These are phyloP conservation scores for Micronycteris hirsuta DNA, from an alignment of 2,113 vertebrate species.

Conservation along the genomic window DNA sequence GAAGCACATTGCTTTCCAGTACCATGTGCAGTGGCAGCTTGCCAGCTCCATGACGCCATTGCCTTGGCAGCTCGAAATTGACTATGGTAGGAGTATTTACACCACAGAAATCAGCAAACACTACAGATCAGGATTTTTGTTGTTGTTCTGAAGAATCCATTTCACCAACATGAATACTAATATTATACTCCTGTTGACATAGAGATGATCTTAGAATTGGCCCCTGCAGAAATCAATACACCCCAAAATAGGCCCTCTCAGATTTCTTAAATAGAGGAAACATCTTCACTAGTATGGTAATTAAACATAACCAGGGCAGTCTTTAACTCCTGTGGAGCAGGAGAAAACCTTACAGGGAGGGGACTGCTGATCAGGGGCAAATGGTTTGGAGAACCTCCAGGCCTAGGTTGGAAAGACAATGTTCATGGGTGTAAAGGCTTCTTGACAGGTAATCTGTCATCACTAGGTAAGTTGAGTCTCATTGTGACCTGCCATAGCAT, in stretches of 20 bases:
- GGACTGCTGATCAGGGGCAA: too few species aligned
- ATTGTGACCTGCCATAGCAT: rapidly evolving
- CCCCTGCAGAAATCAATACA: background rate
- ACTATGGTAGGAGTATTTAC: background rate
- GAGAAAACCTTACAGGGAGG: background rate
- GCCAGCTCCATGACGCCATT: background rate
- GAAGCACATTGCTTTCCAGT: background rate
- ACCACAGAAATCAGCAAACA: background rate
- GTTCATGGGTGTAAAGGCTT: background rate
- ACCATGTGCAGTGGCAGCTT: background rate
- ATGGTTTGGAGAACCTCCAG: background rate
- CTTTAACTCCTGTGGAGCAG: background rate
- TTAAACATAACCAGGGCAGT: background rate
- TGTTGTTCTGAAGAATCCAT: background rate
- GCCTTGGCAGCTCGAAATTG: background rate
- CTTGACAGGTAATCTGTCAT: background rate
- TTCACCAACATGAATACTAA: background rate
- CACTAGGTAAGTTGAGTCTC: background rate
- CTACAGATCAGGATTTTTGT: background rate
- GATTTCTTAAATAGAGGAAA: background rate
- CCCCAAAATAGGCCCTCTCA: background rate
- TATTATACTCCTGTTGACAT: background rate
- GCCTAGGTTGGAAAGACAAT: background rate
- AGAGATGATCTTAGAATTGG: background rate
- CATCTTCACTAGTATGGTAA: background rate